These are phyloP conservation scores for Paracanthobrama guichenoti DNA, from an alignment of 2,113 vertebrate species.

Conservation along the genomic window DNA sequence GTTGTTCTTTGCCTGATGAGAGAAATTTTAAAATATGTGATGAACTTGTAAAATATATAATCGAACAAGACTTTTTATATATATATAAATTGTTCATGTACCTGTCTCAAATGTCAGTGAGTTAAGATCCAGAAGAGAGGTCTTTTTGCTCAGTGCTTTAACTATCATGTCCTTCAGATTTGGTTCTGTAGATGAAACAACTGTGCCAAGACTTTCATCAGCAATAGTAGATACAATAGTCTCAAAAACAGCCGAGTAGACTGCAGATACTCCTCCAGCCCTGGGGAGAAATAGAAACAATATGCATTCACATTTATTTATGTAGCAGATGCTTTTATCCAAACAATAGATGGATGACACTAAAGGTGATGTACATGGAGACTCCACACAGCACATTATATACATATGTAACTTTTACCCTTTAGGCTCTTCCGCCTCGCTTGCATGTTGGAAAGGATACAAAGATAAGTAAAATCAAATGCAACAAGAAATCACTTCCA, in stretches of 20 bases:
- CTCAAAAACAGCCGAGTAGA: constrained; percentile 82
- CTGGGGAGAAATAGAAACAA: constrained; percentile 62
- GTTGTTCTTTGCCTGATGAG: constrained; percentile 39
- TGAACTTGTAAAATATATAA: not conserved
- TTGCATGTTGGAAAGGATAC: constrained; percentile 68
- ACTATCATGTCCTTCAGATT: constrained; percentile 80
- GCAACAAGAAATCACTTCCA: not conserved
- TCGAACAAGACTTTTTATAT: not conserved
- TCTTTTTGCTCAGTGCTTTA: constrained; percentile 79
- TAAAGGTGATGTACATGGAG: not conserved
- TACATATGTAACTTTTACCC: constrained; percentile 76
- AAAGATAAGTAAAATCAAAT: constrained; percentile 35
- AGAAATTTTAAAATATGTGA: not conserved
- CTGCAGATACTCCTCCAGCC: constrained; percentile 77
- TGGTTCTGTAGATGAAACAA: constrained; percentile 56
- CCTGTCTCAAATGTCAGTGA: constrained; percentile 79
- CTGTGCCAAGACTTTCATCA: constrained; percentile 61
- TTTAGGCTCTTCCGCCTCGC: constrained; percentile 81
- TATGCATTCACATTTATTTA: constrained; percentile 18
- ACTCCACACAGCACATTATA: constrained; percentile 5
- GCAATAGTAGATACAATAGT: constrained; percentile 60
- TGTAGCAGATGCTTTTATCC: not conserved
- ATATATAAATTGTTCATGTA: constrained; percentile 35
- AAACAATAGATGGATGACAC: not conserved
- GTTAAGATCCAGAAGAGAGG: constrained; percentile 79